These are phyloP conservation scores for Pempheris klunzingeri DNA, from an alignment of 2,797 vertebrate species.

Conservation along the genomic window DNA sequence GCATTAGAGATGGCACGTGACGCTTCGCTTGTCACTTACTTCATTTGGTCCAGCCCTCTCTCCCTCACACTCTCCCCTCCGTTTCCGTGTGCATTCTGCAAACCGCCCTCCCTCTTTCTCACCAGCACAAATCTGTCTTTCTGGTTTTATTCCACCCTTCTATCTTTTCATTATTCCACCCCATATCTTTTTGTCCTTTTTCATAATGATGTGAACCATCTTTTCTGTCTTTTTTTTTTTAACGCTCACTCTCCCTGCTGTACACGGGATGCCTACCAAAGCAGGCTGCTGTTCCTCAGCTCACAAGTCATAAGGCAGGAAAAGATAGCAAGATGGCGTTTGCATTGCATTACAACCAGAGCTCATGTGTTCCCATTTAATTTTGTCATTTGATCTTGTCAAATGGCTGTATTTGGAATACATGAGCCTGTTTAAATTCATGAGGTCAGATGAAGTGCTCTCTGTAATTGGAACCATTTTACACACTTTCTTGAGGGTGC, in stretches of 20 bases:
- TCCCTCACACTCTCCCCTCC: neutral
- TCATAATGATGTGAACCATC: slow-evolving; percentile 47
- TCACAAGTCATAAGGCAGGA: slow-evolving; percentile 34
- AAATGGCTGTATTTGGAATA: slow-evolving; percentile 71
- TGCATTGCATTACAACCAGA: slow-evolving; percentile 27
- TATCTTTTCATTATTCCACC: slow-evolving; percentile 55
- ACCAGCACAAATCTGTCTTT: slow-evolving; percentile 50
- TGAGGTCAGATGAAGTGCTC: slow-evolving; percentile 68
- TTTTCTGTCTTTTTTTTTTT: slow-evolving; percentile 12
- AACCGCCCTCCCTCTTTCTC: slow-evolving; percentile 8
- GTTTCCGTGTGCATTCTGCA: slow-evolving; percentile 38
- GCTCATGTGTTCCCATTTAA: slow-evolving; percentile 57
- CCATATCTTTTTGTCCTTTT: slow-evolving; percentile 53
- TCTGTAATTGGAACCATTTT: slow-evolving; percentile 74
- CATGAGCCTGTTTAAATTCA: slow-evolving; percentile 83
- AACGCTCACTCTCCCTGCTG: neutral
- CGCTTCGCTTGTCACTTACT: slow-evolving; percentile 11
- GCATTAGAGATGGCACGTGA: slow-evolving; percentile 28
- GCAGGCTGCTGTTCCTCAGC: slow-evolving; percentile 31
- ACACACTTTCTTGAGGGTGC: slow-evolving; percentile 54
- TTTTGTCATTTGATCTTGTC: slow-evolving; percentile 72
- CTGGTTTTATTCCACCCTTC: slow-evolving; percentile 42
- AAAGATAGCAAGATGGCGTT: slow-evolving; percentile 26
- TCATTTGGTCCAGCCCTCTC: slow-evolving; percentile 26
- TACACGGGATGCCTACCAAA: slow-evolving; percentile 14